Evolutionary conservation across 2,113 vertebrate genomes (phyloP).

Genomic region (Bubo bubo): DNA sequence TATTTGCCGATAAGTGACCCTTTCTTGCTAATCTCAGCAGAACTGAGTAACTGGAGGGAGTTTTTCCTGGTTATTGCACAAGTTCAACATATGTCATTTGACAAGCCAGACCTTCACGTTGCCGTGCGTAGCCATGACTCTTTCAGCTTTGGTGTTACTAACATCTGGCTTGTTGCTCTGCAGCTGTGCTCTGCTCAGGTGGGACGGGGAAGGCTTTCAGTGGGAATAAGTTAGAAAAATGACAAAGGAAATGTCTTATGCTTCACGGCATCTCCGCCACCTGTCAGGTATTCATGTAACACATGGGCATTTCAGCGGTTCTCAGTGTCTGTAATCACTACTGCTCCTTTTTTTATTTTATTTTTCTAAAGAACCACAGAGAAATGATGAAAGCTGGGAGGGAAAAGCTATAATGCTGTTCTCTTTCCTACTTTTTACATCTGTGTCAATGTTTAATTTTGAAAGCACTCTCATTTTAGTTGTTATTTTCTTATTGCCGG

Average conservation of each 20-base stretch:
- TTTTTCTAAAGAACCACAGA: background rate
- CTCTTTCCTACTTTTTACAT: background rate
- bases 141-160: background rate
- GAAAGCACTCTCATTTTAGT: background rate
- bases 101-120: accelerated
- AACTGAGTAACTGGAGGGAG: background rate
- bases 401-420: background rate
- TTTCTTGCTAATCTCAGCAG: background rate
- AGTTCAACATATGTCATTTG: accelerated
- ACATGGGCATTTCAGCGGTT: accelerated
- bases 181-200: background rate
- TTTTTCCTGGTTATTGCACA: background rate
- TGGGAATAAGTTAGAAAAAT: background rate
- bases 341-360: background rate
- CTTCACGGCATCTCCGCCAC: background rate
- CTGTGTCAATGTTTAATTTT: background rate
- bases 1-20: background rate
- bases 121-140: background rate
- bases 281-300: background rate
- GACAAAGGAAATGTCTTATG: background rate
- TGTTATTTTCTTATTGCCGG: background rate
- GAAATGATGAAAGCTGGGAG: background rate
- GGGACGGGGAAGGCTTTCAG: background rate
- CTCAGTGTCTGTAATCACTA: background rate
- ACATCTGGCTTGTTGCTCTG: background rate